phyloP scores from a whole-genome alignment of 2,113 vertebrate species.

The Syrrhaptes paradoxus region DNA sequence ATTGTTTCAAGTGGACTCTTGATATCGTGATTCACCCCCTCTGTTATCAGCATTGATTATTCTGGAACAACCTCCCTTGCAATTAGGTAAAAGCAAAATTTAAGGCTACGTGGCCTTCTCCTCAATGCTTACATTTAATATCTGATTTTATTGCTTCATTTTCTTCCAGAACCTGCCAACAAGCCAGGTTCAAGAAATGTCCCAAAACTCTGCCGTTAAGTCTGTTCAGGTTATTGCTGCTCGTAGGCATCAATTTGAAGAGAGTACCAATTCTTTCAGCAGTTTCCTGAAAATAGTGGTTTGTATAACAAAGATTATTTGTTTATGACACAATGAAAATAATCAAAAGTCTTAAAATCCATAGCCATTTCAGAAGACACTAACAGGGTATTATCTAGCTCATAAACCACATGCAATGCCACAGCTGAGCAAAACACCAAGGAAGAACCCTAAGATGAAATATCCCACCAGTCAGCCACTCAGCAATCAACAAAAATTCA shows the following conservation, averaged over 20 bases:
- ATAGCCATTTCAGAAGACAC: not conserved
- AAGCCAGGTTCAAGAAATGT: not conserved
- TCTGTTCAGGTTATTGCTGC: not conserved
- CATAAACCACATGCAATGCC: not conserved
- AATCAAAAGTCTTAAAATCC: not conserved
- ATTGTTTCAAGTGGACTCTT: not conserved
- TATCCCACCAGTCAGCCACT: not conserved
- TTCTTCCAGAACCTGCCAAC: not conserved
- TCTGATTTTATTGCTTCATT: not conserved
- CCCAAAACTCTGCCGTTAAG: not conserved
- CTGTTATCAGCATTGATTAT: fast-evolving
- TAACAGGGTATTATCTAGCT: not conserved
- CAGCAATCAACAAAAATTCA: not conserved
- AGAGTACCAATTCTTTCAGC: not conserved
- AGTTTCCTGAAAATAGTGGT: not conserved
- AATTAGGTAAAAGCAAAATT: not conserved
- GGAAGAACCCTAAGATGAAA: not conserved
- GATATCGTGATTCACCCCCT: not conserved
- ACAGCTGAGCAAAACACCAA: not conserved
- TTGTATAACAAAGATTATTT: not conserved
- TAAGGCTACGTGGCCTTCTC: not conserved
- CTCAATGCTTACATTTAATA: not conserved
- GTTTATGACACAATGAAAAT: not conserved
- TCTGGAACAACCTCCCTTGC: not conserved
- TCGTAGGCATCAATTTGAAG: not conserved